These are phyloP conservation scores for Xylophagus ater DNA, from an alignment of 2,888 invertebrate genomes.

Conservation along the genomic window DNA sequence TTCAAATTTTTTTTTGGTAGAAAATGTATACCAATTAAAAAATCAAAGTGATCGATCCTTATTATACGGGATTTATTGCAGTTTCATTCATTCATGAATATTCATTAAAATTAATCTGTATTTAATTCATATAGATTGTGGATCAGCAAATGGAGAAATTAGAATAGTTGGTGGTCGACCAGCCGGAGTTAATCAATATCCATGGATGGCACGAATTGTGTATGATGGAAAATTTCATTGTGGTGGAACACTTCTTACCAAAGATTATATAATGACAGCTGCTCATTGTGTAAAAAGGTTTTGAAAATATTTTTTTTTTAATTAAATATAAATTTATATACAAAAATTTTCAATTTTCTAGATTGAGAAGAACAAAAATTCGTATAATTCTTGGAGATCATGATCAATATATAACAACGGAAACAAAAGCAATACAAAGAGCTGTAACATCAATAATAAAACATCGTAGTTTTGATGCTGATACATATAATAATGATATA, in stretches of 20 bases:
- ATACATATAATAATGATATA: constrained; percentile 79
- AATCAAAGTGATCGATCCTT: too few relatives aligned
- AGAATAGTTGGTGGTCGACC: constrained; percentile 77
- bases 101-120: too few relatives aligned
- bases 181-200: constrained; percentile 70
- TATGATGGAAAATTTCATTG: constrained; percentile 85
- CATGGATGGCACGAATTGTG: constrained; percentile 77
- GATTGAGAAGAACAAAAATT: constrained; percentile 67
- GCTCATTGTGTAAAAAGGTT: constrained; percentile 77
- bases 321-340: constrained; percentile 23
- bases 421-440: constrained; percentile 69
- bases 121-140: constrained; percentile 63
- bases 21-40: too few relatives aligned
- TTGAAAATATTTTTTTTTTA: not conserved
- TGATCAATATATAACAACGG: constrained; percentile 67
- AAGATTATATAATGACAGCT: constrained; percentile 75
- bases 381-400: constrained; percentile 75
- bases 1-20: too few relatives aligned
- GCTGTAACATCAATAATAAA: constrained; percentile 67
- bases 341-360: constrained; percentile 26
- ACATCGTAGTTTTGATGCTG: constrained; percentile 73
- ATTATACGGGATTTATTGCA: too few relatives aligned
- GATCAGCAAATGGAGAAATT: constrained; percentile 72
- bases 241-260: constrained; percentile 70
- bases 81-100: too few relatives aligned